Percentiles rank a stretch among this genome's conserved stretches.
These are phyloP conservation scores for Herminia tarsipennalis DNA, from an alignment of 2,888 invertebrate species.

Conservation along the genomic window DNA sequence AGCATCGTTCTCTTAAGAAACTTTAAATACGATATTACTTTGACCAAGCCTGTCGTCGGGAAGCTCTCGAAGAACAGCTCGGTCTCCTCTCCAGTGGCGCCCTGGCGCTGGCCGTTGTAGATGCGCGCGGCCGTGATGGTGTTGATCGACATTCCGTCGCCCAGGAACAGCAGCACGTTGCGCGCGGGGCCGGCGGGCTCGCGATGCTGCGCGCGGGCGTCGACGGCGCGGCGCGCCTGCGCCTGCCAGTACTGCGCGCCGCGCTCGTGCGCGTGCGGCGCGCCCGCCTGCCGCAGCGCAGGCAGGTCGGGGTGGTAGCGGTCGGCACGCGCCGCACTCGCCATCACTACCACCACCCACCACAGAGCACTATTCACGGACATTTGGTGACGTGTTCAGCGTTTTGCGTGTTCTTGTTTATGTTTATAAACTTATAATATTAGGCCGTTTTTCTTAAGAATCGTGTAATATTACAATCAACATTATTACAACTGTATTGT, in stretches of 20 bases:
- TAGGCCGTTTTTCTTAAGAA: no score
- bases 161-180: conserved; percentile 90
- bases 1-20: no score
- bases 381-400: no score
- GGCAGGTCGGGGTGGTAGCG: conserved; percentile 24
- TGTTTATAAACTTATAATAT: no score
- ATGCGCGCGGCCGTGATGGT: conserved; percentile 88
- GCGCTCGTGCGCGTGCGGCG: conserved; percentile 21
- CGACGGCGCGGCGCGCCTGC: conserved; percentile 35
- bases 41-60: conserved; percentile 86
- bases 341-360: not conserved
- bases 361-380: no score
- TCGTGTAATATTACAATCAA: no score
- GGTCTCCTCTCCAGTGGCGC: conserved; percentile 85
- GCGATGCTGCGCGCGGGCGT: not conserved
- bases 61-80: conserved; percentile 87
- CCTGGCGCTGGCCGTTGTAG: conserved; percentile 86
- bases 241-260: not conserved
- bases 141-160: conserved; percentile 91
- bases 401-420: no score
- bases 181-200: conserved; percentile 33
- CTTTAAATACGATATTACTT: conserved; percentile 67
- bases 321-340: conserved; percentile 17
- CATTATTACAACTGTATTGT: no score
- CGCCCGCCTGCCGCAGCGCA: conserved; percentile 1